A percentile compares a stretch with the other conserved stretches of the same genome.
These are phyloP conservation scores for Luehdorfia chinensis DNA, from an alignment of 1,140 invertebrate genomes.

Conservation along the genomic window DNA sequence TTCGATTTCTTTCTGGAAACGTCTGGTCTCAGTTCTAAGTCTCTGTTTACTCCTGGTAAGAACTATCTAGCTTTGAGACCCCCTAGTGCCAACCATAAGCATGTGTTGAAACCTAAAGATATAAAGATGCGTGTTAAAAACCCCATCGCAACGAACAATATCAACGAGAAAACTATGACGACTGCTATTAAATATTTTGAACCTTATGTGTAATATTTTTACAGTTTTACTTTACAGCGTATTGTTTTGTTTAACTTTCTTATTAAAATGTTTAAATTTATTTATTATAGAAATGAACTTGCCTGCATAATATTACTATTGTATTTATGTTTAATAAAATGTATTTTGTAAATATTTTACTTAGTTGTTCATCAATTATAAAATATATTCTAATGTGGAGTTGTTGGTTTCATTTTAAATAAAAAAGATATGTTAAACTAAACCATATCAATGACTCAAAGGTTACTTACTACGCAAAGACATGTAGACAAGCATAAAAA, in stretches of 20 bases:
- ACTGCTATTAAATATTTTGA: conserved; percentile 78
- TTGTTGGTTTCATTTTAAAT: conserved; percentile 32
- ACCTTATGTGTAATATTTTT: conserved; percentile 70
- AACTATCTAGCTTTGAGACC: conserved; percentile 58
- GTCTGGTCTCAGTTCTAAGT: conserved; percentile 88
- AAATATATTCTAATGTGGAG: conserved; percentile 42
- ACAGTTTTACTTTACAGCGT: conserved; percentile 30
- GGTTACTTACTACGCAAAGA: too few relatives aligned
- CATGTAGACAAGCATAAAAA: not conserved
- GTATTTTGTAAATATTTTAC: conserved; percentile 61
- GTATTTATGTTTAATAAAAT: conserved; percentile 52
- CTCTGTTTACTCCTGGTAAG: conserved; percentile 84
- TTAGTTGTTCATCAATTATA: conserved; percentile 45
- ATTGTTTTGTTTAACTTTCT: conserved; percentile 26
- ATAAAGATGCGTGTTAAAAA: conserved; percentile 81
- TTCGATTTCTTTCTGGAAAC: conserved; percentile 88
- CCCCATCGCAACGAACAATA: conserved; percentile 68
- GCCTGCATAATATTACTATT: conserved; percentile 67
- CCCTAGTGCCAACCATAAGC: conserved; percentile 85
- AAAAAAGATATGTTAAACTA: too few relatives aligned
- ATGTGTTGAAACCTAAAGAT: conserved; percentile 86
- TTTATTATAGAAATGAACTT: conserved; percentile 75
- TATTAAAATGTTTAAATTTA: conserved; percentile 54
- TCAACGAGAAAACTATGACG: conserved; percentile 73
- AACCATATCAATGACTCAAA: too few relatives aligned